Percentiles rank a stretch among this genome's conserved stretches.
Conservation (phyloP, 2,797 vertebrate species). For the Rhadinocentrus ornatus region DNA sequence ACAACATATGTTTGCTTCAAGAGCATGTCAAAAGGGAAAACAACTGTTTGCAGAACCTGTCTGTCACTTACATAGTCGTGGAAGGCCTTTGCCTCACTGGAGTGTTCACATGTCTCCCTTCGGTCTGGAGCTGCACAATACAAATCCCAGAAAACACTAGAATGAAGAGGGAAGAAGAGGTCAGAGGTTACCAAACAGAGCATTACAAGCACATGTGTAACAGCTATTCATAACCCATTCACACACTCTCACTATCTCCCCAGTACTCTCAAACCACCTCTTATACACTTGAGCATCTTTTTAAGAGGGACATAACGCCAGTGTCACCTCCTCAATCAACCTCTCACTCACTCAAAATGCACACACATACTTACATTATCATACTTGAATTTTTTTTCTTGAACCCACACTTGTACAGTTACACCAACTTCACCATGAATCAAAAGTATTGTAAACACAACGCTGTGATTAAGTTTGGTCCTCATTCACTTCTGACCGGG, state of each 20-base stretch:
- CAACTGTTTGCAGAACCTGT: neutral
- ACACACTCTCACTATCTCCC: constrained; percentile 70
- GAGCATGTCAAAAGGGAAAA: neutral
- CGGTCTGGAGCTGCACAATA: constrained; percentile 95
- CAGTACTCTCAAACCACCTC: constrained; percentile 65
- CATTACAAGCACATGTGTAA: constrained; percentile 69
- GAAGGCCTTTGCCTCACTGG: constrained; percentile 94
- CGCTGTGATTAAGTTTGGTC: neutral
- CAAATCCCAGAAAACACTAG: constrained; percentile 96
- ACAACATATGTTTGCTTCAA: neutral
- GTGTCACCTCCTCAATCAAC: constrained; percentile 68
- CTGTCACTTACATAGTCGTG: constrained; percentile 93
- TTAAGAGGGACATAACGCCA: constrained; percentile 60
- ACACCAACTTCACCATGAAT: neutral
- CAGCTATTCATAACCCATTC: constrained; percentile 77
- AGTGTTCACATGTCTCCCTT: constrained; percentile 92
- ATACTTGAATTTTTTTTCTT: constrained; percentile 18
- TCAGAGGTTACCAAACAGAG: constrained; percentile 70
- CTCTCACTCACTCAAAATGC: constrained; percentile 64
- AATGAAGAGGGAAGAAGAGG: constrained; percentile 50
- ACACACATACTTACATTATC: constrained; percentile 20
- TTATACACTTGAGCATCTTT: constrained; percentile 68
- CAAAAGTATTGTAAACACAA: neutral
- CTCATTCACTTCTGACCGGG: neutral
- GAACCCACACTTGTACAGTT: constrained; percentile 11